Conservation (phyloP, 2,888 invertebrate genomes). For the Coremacera marginata region DNA sequence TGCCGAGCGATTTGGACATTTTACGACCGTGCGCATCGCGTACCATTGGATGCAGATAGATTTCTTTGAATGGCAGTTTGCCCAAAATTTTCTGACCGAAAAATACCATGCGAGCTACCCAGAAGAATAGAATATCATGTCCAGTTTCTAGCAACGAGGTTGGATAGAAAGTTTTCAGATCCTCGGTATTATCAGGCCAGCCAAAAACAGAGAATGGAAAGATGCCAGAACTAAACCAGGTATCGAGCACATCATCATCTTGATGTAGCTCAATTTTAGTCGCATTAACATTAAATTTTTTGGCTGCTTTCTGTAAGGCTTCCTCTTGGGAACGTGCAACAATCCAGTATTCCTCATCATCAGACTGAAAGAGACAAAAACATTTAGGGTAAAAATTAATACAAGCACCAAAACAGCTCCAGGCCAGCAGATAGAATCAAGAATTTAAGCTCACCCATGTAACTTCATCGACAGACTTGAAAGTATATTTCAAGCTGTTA, state of each 20-base stretch:
- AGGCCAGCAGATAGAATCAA: background rate
- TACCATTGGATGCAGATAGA: conserved; percentile 96
- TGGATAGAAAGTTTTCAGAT: conserved; percentile 88
- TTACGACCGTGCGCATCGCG: conserved; percentile 98
- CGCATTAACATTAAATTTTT: conserved; percentile 74
- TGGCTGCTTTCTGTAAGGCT: conserved; percentile 83
- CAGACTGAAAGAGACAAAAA: conserved; percentile 56
- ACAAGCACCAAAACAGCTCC: background rate
- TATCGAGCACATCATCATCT: conserved; percentile 98
- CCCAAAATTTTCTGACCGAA: conserved; percentile 91
- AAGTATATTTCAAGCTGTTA: background rate
- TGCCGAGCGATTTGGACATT: conserved; percentile 99
- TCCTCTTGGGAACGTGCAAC: conserved; percentile 81
- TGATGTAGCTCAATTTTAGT: conserved; percentile 75
- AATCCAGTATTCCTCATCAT: conserved; percentile 80
- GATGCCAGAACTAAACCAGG: conserved; percentile 98
- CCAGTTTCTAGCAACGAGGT: conserved; percentile 94
- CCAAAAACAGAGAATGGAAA: conserved; percentile 97
- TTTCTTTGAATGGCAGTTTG: conserved; percentile 90
- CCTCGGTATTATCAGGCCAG: conserved; percentile 88
- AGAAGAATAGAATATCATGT: conserved; percentile 98
- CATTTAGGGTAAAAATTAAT: background rate
- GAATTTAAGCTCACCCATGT: background rate
- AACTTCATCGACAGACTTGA: conserved; percentile 15
- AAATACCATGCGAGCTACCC: conserved; percentile 99